Evolutionary conservation across 2,797 vertebrate species (phyloP), one percentile per base, ranked within the genome.

Genomic region (Enteromius anoplus): DNA sequence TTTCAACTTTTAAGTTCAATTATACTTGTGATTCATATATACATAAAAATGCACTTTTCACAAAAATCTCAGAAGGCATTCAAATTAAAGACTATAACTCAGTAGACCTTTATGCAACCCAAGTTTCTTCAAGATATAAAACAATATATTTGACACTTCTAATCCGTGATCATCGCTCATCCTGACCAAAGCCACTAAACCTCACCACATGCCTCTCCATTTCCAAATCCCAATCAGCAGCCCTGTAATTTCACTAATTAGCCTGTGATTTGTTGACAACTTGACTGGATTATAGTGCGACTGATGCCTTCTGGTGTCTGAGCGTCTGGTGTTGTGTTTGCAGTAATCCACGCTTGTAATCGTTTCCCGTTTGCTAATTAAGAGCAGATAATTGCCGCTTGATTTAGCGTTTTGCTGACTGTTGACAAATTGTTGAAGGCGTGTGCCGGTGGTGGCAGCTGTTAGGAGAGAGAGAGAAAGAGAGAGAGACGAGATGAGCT

Each of bases 281-380:
- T 83, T 76, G 85, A 85, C 87, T 85, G 87, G 84, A 88, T 87
- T 88, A 87, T 55, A 17, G 62, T 58, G 75, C 69, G 58, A 40
- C 19, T 58, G 49, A 75, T 42, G 83, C 72, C 40, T 78, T 82
- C 71, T 84, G 76, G 78, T 78, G 75, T 85, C 75, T 70, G 47
- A 68, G 75, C 71, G 78, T 37, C 65, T 84, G 53, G 62, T 80
- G 32, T 51, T 71, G 66, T 82, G 86, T 86, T 86, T 85, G 53
- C 87, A 90, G 91, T 91, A 92, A 92, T 91, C 89, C 92, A 86
- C 91, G 5, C 90, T 91, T 91, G 90, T 93, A 91, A 94, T 94
- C 92, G 93, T 88, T 88, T 87, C 86, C 83, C 84, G 85, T 86
- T 82, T 92, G 89, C 93, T 95, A 94, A 95, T 95, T 93, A 92